A percentile compares a stretch with the other conserved stretches of the same genome.
phyloP scores from a whole-genome alignment of 2,113 vertebrate species.

The Corythornis vintsioides region DNA sequence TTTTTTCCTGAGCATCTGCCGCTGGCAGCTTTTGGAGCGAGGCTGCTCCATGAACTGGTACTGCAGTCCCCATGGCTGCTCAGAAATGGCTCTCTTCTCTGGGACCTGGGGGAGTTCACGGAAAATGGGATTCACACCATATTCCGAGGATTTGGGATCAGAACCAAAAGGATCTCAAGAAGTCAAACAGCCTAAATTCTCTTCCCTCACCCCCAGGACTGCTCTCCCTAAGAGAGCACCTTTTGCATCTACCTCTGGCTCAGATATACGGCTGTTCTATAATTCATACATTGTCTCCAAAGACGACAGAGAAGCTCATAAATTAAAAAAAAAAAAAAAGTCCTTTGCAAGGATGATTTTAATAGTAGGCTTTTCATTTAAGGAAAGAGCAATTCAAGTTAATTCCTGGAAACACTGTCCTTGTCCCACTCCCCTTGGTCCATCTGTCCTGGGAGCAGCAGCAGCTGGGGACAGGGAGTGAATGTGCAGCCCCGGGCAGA shows the following conservation, averaged over 20 bases:
- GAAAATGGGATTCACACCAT: constrained; percentile 13
- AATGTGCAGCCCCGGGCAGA: neutral
- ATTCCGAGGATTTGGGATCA: constrained; percentile 22
- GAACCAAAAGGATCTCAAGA: constrained; percentile 17
- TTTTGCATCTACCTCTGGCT: neutral
- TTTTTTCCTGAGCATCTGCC: constrained; percentile 10
- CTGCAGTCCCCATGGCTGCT: constrained; percentile 31
- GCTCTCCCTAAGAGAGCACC: neutral
- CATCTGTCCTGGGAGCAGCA: neutral
- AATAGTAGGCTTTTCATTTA: constrained; percentile 18
- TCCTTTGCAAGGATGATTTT: neutral
- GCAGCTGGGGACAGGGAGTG: neutral
- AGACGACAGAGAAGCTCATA: neutral
- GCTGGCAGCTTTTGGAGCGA: constrained; percentile 46
- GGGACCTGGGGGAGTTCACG: neutral
- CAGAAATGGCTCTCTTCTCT: constrained; percentile 8
- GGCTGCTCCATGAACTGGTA: neutral
- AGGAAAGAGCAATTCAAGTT: constrained; percentile 9
- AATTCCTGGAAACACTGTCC: constrained; percentile 15
- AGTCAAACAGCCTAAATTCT: neutral
- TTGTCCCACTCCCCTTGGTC: neutral
- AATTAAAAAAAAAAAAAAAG: neutral
- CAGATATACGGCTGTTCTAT: neutral
- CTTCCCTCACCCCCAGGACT: neutral
- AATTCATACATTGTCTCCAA: constrained; percentile 31